Evolutionary conservation across 2,888 invertebrate species (phyloP).

Genomic region (Chrysodeixis includens): DNA sequence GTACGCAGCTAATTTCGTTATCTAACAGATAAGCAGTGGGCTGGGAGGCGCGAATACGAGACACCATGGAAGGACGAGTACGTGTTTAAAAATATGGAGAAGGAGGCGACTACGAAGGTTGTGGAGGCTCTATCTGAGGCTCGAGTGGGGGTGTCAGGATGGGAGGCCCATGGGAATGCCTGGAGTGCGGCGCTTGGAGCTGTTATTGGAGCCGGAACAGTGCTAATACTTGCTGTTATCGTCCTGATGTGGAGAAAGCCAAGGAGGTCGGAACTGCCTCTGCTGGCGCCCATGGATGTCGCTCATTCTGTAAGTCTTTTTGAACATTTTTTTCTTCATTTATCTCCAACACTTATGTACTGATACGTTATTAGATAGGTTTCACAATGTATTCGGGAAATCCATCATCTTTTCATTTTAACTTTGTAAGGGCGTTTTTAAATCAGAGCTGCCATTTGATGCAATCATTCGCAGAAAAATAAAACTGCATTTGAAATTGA

Average conservation of each 20-base stretch:
- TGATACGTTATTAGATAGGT: background rate
- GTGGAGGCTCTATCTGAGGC: conserved; percentile 65
- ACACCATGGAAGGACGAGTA: conserved; percentile 70
- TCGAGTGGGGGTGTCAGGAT: conserved; percentile 54
- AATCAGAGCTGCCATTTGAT: too few species aligned
- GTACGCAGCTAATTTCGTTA: conserved; percentile 82
- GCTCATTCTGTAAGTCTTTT: conserved; percentile 77
- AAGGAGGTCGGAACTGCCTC: conserved; percentile 69
- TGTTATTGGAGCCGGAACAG: conserved; percentile 78
- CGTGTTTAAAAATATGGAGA: conserved; percentile 48
- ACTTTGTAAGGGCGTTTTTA: too few species aligned
- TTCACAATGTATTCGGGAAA: background rate
- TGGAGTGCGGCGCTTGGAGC: conserved; percentile 84
- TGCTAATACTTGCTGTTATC: conserved; percentile 76
- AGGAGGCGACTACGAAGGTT: conserved; percentile 46
- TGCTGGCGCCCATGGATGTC: conserved; percentile 81
- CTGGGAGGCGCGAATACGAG: conserved; percentile 71
- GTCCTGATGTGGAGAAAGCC: conserved; percentile 78
- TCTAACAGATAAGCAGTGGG: conserved; percentile 85
- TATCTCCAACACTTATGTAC: background rate
- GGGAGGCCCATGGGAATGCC: conserved; percentile 67
- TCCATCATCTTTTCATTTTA: too few species aligned
- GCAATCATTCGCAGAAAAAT: too few species aligned
- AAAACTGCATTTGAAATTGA: too few species aligned
- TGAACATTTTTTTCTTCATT: background rate